Conservation (phyloP, 2,113 vertebrate genomes). For the Rafetus swinhoei region DNA sequence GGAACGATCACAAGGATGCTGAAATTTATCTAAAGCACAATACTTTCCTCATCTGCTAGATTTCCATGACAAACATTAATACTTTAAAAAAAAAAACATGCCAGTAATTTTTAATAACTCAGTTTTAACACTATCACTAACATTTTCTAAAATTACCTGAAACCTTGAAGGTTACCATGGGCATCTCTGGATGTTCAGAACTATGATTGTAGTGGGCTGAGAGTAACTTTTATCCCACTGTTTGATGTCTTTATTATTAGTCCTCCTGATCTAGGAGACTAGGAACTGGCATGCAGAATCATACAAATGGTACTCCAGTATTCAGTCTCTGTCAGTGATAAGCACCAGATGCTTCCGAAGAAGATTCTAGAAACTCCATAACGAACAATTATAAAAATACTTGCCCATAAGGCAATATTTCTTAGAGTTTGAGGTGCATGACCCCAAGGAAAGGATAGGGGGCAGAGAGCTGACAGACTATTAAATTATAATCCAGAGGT, state of each 20-base stretch:
- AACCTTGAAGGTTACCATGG: not conserved
- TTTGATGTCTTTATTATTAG: not conserved
- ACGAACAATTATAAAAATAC: not conserved
- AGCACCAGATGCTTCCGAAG: not conserved
- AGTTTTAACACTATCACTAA: not conserved
- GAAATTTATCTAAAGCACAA: slow-evolving; percentile 13
- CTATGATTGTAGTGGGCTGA: not conserved
- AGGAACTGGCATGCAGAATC: not conserved
- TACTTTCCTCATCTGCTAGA: slow-evolving; percentile 2
- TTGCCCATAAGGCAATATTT: not conserved
- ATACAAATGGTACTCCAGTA: not conserved
- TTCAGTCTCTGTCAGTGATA: not conserved
- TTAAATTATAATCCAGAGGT: not conserved
- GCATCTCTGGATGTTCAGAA: not conserved
- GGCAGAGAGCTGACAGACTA: not conserved
- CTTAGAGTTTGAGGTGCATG: not conserved
- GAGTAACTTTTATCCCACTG: not conserved
- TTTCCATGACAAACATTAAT: not conserved
- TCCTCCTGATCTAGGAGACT: not conserved
- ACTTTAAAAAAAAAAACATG: not conserved
- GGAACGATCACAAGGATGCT: slow-evolving; percentile 26
- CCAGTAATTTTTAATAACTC: not conserved
- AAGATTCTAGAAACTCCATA: not conserved
- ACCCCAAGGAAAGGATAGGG: not conserved
- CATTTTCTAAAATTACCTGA: not conserved